Evolutionary conservation across 2,797 vertebrate species (phyloP).

Genomic region (Propithecus deckenii): DNA sequence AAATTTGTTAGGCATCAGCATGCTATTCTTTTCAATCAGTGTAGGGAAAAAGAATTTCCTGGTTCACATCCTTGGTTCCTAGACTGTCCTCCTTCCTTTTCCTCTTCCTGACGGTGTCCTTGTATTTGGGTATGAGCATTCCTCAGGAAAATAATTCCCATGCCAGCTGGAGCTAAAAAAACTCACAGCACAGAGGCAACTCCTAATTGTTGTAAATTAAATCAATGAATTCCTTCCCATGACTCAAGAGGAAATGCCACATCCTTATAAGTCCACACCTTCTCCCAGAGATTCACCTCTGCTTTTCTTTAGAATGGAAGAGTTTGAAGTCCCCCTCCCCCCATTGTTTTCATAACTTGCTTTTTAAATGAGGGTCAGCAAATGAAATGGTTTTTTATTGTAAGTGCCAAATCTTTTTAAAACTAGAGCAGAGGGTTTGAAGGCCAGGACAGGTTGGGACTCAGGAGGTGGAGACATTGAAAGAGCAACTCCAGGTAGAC

Average conservation of each 20-base stretch:
- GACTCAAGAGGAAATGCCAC: conserved; percentile 58
- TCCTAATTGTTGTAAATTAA: conserved; percentile 62
- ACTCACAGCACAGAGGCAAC: neutral
- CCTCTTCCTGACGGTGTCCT: conserved; percentile 66
- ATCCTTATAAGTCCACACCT: conserved; percentile 35
- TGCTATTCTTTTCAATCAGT: conserved; percentile 22
- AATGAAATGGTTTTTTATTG: conserved; percentile 25
- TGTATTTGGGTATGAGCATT: conserved; percentile 33
- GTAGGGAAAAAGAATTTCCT: conserved; percentile 55
- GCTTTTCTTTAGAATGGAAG: conserved; percentile 53
- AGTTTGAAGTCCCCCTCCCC: neutral
- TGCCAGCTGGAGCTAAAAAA: conserved; percentile 29
- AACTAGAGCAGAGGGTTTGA: neutral
- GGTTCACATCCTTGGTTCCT: conserved; percentile 55
- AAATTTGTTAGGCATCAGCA: neutral
- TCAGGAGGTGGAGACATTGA: neutral
- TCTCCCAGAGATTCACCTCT: conserved; percentile 53
- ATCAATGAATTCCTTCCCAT: conserved; percentile 53
- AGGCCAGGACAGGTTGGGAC: neutral
- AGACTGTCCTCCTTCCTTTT: conserved; percentile 66
- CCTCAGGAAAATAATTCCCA: conserved; percentile 50
- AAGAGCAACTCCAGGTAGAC: neutral
- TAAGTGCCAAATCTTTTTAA: neutral
- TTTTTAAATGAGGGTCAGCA: conserved; percentile 14
- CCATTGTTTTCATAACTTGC: conserved; percentile 45